Evolutionary conservation across 2,888 invertebrate genomes (phyloP).

Genomic region (Zootermopsis nevadensis): DNA sequence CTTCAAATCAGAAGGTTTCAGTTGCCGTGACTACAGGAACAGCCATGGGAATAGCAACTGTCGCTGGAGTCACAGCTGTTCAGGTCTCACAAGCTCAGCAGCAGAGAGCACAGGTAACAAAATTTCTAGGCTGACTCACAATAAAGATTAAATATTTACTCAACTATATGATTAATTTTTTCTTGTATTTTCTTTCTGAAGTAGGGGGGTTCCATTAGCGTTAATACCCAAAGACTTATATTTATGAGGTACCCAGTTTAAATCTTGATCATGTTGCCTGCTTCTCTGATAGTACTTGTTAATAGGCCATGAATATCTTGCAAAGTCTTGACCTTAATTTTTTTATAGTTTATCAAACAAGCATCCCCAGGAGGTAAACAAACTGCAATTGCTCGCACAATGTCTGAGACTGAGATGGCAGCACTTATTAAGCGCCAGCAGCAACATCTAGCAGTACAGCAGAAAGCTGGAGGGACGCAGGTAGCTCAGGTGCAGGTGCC

Average conservation of each 20-base stretch:
- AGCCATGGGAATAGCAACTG: conserved; percentile 44
- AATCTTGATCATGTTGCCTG: too few relatives aligned
- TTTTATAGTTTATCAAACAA: conserved; percentile 45
- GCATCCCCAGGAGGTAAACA: conserved; percentile 52
- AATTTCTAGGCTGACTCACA: too few relatives aligned
- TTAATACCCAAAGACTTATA: too few relatives aligned
- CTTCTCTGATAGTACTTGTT: too few relatives aligned
- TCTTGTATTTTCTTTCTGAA: too few relatives aligned
- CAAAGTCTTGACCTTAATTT: background rate
- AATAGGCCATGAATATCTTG: too few relatives aligned
- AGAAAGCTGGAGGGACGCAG: conserved; percentile 59
- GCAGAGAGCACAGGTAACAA: conserved; percentile 55
- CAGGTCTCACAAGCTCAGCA: conserved; percentile 55
- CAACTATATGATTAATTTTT: too few relatives aligned
- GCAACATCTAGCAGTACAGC: conserved; percentile 60
- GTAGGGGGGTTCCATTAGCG: too few relatives aligned
- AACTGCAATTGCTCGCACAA: conserved; percentile 58
- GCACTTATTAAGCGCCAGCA: conserved; percentile 69
- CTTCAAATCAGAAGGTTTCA: conserved; percentile 60
- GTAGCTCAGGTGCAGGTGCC: conserved; percentile 61
- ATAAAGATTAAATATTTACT: too few relatives aligned
- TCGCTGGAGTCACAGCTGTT: conserved; percentile 56
- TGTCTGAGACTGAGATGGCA: conserved; percentile 71
- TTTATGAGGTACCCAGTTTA: too few relatives aligned
- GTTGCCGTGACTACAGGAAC: conserved; percentile 60